Percentiles rank a stretch among this genome's conserved stretches.
Conservation (phyloP, 2,888 invertebrate species). For the Empis stercorea region DNA sequence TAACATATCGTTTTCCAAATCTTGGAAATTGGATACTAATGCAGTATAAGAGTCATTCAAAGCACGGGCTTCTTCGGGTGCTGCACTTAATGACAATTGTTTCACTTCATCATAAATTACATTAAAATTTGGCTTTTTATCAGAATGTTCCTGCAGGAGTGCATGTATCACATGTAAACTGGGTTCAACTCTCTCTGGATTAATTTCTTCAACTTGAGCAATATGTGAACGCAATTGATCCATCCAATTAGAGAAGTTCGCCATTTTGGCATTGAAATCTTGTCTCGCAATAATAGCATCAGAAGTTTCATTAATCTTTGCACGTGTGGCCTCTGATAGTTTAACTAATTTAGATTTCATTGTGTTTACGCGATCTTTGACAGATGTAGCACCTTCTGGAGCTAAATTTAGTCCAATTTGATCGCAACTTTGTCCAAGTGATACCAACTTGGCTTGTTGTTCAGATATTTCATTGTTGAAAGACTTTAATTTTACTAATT, state of each 20-base stretch:
- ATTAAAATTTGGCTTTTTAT: conserved; percentile 65
- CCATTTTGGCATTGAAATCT: conserved; percentile 68
- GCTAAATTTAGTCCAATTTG: conserved; percentile 63
- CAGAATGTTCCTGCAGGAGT: conserved; percentile 70
- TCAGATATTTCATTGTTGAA: conserved; percentile 75
- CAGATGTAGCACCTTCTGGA: conserved; percentile 57
- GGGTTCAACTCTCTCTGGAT: conserved; percentile 67
- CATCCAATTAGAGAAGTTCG: conserved; percentile 70
- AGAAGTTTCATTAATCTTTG: conserved; percentile 65
- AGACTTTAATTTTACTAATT: conserved; percentile 62
- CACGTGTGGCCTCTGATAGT: conserved; percentile 61
- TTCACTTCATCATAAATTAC: conserved; percentile 75
- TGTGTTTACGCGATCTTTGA: conserved; percentile 59
- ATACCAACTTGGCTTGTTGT: conserved; percentile 70
- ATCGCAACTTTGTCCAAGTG: conserved; percentile 67
- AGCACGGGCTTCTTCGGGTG: conserved; percentile 59
- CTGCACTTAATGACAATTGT: conserved; percentile 52
- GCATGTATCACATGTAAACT: conserved; percentile 67
- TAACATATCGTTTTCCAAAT: conserved; percentile 57
- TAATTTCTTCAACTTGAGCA: conserved; percentile 66
- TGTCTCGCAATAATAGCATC: conserved; percentile 70
- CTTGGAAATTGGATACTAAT: conserved; percentile 64
- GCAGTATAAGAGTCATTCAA: conserved; percentile 64
- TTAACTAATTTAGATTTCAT: conserved; percentile 62
- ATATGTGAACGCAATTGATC: conserved; percentile 56